These are phyloP conservation scores for Rotaria socialis DNA, from an alignment of 2,888 invertebrate genomes.

Conservation along the genomic window DNA sequence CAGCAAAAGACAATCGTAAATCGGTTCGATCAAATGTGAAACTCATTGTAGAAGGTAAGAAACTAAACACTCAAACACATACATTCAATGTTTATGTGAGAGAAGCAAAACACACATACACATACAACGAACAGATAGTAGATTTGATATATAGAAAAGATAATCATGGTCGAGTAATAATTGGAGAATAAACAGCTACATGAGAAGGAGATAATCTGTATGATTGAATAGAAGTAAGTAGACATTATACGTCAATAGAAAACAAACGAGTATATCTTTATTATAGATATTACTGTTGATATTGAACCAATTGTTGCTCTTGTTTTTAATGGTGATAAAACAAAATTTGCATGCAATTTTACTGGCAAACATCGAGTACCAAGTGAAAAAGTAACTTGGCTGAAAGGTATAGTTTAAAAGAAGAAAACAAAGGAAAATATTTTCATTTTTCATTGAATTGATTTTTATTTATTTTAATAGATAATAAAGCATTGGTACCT, in stretches of 20 bases:
- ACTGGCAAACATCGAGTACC: not conserved
- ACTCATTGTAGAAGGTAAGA: slow-evolving; percentile 34
- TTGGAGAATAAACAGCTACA: not conserved
- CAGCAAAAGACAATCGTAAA: not conserved
- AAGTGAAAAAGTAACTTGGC: not conserved
- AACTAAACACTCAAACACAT: not conserved
- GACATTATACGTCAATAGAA: not conserved
- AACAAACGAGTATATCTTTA: not conserved
- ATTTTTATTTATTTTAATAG: not conserved
- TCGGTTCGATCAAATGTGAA: not conserved
- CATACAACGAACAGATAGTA: not conserved
- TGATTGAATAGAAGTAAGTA: not conserved
- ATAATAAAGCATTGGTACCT: not conserved
- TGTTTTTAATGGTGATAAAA: not conserved
- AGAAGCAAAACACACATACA: not conserved
- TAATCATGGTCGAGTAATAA: slow-evolving; percentile 5
- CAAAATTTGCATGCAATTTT: slow-evolving; percentile 12
- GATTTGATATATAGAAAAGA: not conserved
- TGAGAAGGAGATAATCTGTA: not conserved
- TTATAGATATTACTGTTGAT: slow-evolving; percentile 25
- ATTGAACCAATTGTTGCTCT: slow-evolving; percentile 21
- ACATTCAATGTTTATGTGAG: not conserved
- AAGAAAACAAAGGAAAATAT: not conserved
- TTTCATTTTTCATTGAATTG: too few species aligned
- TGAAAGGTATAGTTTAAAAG: not conserved